A percentile compares a stretch with the other conserved stretches of the same genome.
These are phyloP conservation scores for Origma solitaria DNA, from an alignment of 2,113 vertebrate species.

Conservation along the genomic window DNA sequence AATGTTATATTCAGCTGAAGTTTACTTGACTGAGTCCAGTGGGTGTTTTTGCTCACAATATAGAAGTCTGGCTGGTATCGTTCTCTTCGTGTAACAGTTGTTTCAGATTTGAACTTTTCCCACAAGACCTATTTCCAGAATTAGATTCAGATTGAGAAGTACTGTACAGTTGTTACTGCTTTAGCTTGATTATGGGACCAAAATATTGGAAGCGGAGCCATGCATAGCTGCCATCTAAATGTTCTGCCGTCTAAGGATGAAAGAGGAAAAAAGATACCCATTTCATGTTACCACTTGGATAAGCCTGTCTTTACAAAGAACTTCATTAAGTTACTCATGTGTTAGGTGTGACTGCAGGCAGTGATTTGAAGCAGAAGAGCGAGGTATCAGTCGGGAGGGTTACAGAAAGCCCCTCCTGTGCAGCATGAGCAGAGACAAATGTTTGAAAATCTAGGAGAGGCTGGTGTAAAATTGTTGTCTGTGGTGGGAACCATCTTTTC, in stretches of 20 bases:
- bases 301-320: background rate
- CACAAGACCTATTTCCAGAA: constrained; percentile 26
- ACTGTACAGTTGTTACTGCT: background rate
- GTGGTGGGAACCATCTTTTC: background rate
- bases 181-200: background rate
- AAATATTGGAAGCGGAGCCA: background rate
- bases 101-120: constrained; percentile 30
- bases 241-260: background rate
- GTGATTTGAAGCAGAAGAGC: background rate
- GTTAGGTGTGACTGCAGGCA: background rate
- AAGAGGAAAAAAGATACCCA: background rate
- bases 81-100: constrained; percentile 24
- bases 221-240: background rate
- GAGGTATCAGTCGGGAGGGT: background rate
- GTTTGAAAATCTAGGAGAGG: background rate
- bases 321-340: background rate
- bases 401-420: background rate
- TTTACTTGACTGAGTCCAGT: constrained; percentile 6
- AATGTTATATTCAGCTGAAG: background rate
- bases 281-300: background rate
- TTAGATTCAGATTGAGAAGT: constrained; percentile 28
- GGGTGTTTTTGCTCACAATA: constrained; percentile 6
- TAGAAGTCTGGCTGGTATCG: background rate
- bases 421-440: background rate
- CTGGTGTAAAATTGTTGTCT: background rate